Percentiles rank a stretch among this genome's conserved stretches.
These are phyloP conservation scores for Eurois occulta DNA, from an alignment of 2,888 invertebrate genomes.

Conservation along the genomic window DNA sequence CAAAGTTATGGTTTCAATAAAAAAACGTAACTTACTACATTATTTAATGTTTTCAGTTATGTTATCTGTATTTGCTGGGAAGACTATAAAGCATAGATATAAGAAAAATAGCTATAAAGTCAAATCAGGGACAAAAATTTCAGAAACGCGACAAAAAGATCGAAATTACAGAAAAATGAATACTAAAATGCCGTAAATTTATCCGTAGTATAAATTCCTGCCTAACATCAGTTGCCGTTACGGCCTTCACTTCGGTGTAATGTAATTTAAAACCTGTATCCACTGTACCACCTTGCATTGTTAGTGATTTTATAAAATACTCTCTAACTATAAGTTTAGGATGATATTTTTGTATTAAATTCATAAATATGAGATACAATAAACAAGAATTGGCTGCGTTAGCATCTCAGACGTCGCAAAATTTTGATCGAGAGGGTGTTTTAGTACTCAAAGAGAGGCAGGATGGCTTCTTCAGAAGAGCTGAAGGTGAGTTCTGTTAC, in stretches of 20 bases:
- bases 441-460: constrained; percentile 96
- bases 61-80: neutral
- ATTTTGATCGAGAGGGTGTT: constrained; percentile 97
- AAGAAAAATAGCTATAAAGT: no score
- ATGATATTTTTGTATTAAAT: constrained; percentile 63
- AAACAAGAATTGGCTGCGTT: constrained; percentile 96
- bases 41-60: constrained; percentile 6
- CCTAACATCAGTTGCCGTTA: constrained; percentile 31
- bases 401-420: constrained; percentile 96
- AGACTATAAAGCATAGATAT: constrained; percentile 6
- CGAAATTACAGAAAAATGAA: neutral
- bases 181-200: constrained; percentile 46
- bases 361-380: constrained; percentile 95
- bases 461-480: constrained; percentile 97
- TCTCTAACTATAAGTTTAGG: constrained; percentile 5
- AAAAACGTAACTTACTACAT: neutral
- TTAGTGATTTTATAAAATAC: constrained; percentile 26
- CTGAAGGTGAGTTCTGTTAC: constrained; percentile 93
- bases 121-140: constrained; percentile 35
- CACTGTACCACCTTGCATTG: constrained; percentile 10
- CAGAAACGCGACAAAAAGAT: neutral
- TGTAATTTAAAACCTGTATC: constrained; percentile 19
- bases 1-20: no score
- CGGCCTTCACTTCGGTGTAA: constrained; percentile 8
- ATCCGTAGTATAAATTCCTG: neutral